Base-by-base conservation (phyloP, 2,888 invertebrate genomes). In the Lithosia quadra region DNA sequence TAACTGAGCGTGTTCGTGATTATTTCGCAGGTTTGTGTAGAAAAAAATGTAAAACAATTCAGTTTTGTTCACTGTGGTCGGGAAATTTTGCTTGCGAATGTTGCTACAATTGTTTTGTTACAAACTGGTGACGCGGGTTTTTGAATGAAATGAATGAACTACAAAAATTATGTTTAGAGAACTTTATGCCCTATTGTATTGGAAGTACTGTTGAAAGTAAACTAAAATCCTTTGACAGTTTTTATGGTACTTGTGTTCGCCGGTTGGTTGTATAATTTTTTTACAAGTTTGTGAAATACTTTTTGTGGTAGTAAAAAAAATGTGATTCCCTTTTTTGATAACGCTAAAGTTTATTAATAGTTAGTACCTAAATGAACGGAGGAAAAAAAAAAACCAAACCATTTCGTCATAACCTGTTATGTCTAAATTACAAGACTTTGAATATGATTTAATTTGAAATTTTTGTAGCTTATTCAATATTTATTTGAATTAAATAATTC, bases 1-100 rank as follows among this genome's bases (percentile, higher is more conserved):
- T 77, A 78, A 78, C 76, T 75, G 75, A 82, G 75, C 75, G 75
- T 72, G 71, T 70, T 64, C 65, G 73, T 76, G 76, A 79, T 75
- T 74, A 77, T 75, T 75, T 76, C 39, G 66, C 64, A 53, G 58
- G 55, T 34, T 72, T 64, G 67, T 80, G 67, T 80, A 67, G 69
- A 62, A 63, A 75, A n/a, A 80, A 75, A 80, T 67, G 72, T 75
- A 73, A 71, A 75, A 75, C 64, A 71, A 71, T 61, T 43, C 2
- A 15, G 36, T 39, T 69, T 68, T 78, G 65, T 77, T 72, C 58
- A 34, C 9, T 53, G 1, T 67, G 67, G 49, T 49, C 49, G n/a
- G 18, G 62, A 49, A 21, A 57, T 77, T 71, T 65, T 65, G 69
- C 74, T 77, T 72, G 67, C 56, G 34, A 55, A 53, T 43, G 68